These are phyloP conservation scores for Candoia aspera DNA, from an alignment of 2,113 vertebrate species.

Conservation along the genomic window DNA sequence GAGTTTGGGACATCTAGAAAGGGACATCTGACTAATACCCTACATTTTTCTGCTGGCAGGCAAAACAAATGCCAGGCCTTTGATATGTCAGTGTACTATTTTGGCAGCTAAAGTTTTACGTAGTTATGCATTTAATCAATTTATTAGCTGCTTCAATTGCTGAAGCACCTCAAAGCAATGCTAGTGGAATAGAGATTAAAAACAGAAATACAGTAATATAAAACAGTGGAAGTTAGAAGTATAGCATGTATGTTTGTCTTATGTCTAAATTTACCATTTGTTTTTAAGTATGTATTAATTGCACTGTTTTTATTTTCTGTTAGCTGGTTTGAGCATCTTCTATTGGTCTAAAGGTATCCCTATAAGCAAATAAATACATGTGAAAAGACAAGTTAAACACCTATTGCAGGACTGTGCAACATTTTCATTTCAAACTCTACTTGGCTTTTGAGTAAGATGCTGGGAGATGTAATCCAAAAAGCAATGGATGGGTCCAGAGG, in stretches of 20 bases:
- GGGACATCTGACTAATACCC: background rate
- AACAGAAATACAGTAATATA: background rate
- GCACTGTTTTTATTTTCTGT: background rate
- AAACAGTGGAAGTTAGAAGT: background rate
- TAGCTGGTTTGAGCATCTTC: background rate
- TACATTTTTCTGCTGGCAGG: background rate
- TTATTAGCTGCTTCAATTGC: background rate
- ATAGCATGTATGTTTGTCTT: background rate
- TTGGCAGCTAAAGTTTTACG: background rate
- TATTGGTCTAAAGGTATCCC: background rate
- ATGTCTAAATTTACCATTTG: background rate
- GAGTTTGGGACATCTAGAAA: background rate
- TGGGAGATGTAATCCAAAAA: background rate
- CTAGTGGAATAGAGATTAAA: background rate
- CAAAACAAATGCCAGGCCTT: background rate
- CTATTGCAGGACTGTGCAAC: background rate
- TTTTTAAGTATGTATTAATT: background rate
- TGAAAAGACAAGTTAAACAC: background rate
- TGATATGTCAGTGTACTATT: background rate
- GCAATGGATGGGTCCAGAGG: background rate
- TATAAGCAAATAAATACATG: background rate
- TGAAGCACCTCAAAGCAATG: background rate
- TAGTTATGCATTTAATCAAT: background rate
- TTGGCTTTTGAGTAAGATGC: background rate
- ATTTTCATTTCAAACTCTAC: background rate